Percentiles rank a stretch among this genome's conserved stretches.
Conservation (phyloP, 2,113 vertebrate species). For the Ciconia stormi region DNA sequence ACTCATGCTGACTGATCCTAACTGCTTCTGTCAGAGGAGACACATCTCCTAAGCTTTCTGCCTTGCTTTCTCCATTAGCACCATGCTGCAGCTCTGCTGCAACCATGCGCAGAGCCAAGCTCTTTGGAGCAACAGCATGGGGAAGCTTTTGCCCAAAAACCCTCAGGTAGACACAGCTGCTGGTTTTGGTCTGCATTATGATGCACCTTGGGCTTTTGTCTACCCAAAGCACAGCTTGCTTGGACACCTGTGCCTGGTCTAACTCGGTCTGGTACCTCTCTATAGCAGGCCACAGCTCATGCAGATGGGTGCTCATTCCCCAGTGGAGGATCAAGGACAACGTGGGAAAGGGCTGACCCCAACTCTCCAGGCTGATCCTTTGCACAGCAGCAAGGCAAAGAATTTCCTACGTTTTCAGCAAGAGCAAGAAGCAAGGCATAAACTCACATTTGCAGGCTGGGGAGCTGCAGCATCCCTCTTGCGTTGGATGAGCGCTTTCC, state of each 20-base stretch:
- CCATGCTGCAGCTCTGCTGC: background rate
- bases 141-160: background rate
- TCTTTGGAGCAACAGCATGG: background rate
- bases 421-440: background rate
- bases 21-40: background rate
- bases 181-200: background rate
- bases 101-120: background rate
- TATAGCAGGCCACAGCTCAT: background rate
- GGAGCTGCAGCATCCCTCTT: background rate
- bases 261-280: background rate
- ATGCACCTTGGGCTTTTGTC: background rate
- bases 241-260: no score
- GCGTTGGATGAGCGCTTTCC: accelerated
- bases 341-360: background rate
- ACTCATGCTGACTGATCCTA: background rate
- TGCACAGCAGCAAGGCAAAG: background rate
- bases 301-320: background rate
- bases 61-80: background rate
- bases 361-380: background rate
- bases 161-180: no score
- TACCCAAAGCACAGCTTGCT: background rate
- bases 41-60: background rate
- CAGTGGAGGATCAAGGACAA: accelerated
- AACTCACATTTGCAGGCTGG: background rate
- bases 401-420: accelerated